A percentile compares a stretch with the other conserved stretches of the same genome.
Evolutionary conservation across 35 echinoderm and acorn worm genomes (phyloP).

Genomic region (Heliocidaris erythrogramma): DNA sequence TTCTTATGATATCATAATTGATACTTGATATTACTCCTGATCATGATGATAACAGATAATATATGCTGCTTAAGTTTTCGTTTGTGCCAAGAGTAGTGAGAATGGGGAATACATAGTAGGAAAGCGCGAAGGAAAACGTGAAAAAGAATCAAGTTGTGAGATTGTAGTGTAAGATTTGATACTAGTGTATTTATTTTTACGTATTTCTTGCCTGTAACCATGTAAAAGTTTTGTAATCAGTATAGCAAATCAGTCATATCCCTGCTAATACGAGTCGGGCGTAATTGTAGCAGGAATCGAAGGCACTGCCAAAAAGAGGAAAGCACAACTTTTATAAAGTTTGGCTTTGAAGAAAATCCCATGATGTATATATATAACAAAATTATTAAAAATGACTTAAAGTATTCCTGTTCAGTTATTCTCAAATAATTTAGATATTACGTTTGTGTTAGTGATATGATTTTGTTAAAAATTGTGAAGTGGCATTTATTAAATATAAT

Average conservation of each 20-base stretch:
- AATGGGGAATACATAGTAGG: background rate
- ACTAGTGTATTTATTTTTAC: background rate
- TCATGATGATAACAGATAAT: background rate
- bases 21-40: background rate
- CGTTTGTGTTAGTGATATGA: background rate
- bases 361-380: background rate
- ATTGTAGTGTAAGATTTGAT: background rate
- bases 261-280: background rate
- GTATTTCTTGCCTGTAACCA: background rate
- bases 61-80: background rate
- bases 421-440: background rate
- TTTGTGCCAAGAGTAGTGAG: background rate
- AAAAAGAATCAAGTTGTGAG: background rate
- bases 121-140: background rate
- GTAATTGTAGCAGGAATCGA: background rate
- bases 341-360: background rate
- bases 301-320: background rate
- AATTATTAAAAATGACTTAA: background rate
- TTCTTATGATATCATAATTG: background rate
- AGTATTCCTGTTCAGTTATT: background rate
- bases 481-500: background rate
- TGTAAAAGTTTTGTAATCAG: background rate
- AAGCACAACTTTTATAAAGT: background rate
- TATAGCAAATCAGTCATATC: background rate
- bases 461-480: background rate